Conservation (phyloP, 2,113 vertebrate species). For the Lasiurus borealis region DNA sequence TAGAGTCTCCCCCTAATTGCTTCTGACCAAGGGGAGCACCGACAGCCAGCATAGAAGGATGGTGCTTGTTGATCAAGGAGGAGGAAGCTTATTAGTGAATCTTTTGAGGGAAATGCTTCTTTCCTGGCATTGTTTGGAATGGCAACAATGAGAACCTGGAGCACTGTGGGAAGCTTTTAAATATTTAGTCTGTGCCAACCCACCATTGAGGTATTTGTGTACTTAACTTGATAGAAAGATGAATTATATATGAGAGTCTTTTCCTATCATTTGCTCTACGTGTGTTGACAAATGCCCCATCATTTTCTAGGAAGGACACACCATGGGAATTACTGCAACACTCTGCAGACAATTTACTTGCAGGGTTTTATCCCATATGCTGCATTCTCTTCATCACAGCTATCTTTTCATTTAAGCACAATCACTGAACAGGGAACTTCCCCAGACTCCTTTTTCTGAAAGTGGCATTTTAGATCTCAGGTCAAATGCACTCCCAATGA, state of each 20-base stretch:
- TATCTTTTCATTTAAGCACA: constrained; percentile 81
- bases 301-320: constrained; percentile 76
- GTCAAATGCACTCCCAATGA: background rate
- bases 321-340: constrained; percentile 55
- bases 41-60: background rate
- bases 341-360: constrained; percentile 77
- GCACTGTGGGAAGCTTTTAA: constrained; percentile 80
- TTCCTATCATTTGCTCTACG: constrained; percentile 71
- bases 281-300: constrained; percentile 82
- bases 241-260: constrained; percentile 78
- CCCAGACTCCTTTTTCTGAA: constrained; percentile 68
- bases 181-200: constrained; percentile 80
- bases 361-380: constrained; percentile 68
- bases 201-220: constrained; percentile 77
- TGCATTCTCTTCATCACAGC: constrained; percentile 71
- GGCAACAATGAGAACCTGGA: constrained; percentile 67
- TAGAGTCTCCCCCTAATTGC: background rate
- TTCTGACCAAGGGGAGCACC: background rate
- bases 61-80: constrained; percentile 39
- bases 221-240: constrained; percentile 80
- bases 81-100: constrained; percentile 13
- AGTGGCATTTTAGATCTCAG: constrained; percentile 45
- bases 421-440: constrained; percentile 70
- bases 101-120: constrained; percentile 32
- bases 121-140: constrained; percentile 47